A percentile compares a stretch with the other conserved stretches of the same genome.
These are phyloP conservation scores for Heterochromis multidens DNA, from an alignment of 2,113 vertebrate species.

Conservation along the genomic window DNA sequence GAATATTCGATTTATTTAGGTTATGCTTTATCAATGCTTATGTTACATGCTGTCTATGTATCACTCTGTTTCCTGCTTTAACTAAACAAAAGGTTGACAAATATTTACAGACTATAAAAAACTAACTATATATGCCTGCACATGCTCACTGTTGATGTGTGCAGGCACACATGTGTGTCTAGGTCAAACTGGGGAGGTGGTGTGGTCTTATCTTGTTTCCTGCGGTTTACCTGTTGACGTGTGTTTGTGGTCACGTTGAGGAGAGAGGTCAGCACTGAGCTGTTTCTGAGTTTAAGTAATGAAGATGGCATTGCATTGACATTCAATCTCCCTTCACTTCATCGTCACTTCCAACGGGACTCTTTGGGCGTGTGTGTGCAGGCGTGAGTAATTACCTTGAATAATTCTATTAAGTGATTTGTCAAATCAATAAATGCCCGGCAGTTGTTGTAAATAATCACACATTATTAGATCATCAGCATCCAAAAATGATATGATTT, in stretches of 20 bases:
- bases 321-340: conserved; percentile 30
- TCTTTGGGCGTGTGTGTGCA: neutral
- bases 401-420: conserved; percentile 38
- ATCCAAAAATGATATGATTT: conserved; percentile 5
- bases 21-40: neutral
- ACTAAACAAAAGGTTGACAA: neutral
- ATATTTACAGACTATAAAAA: neutral
- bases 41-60: neutral
- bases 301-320: conserved; percentile 11
- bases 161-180: neutral
- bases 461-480: neutral
- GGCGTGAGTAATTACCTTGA: conserved; percentile 32
- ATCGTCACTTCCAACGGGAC: neutral
- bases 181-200: neutral
- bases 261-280: neutral
- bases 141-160: neutral
- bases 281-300: conserved; percentile 1
- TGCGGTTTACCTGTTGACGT: conserved; percentile 35
- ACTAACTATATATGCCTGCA: fast-evolving
- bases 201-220: conserved; percentile 18
- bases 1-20: neutral
- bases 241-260: neutral
- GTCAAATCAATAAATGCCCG: conserved; percentile 5
- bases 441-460: neutral
- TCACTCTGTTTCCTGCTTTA: neutral